Base-by-base conservation (phyloP, 2,888 invertebrate genomes). In the Stenodera caucasica region DNA sequence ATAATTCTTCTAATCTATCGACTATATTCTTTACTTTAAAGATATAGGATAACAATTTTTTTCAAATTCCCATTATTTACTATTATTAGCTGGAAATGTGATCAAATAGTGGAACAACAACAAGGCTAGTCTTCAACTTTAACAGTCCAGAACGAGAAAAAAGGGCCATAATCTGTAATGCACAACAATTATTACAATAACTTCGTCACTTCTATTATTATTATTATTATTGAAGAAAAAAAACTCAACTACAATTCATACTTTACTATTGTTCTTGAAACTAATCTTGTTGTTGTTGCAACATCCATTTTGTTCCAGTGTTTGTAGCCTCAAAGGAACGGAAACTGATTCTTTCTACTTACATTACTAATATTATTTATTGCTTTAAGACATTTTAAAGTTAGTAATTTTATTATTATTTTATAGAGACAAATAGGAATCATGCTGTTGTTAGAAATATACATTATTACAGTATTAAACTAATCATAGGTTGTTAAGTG, bases 201-300 rank as follows among this genome's bases (percentile, higher is more conserved):
- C 26, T 26, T 26, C 26, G 26, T n/a, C n/a, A 26, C 26, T 26
- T 26, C 26, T 26, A 5, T 26, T 26, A 5, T 26, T 26, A 5
- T 5, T 26, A 26, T 26, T 5, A 6, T 5, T 5, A 26, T 26
- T 26, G n/a, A n/a, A n/a, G n/a, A n/a, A n/a, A n/a, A n/a, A n/a
- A n/a, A n/a, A n/a, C n/a, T n/a, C n/a, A n/a, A n/a, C 26, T 26
- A 45, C 18, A 45, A 45, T 21, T 45, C 45, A 21, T 26, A 26
- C 26, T 45, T 45, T 8, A 45, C 45, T 21, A 45, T 45, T 45
- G 21, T 45, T 40, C 21, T 40, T 45, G 45, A 18, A 40, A 18
- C 40, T 37, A 37, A 40, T 45, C 21, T 21, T 21, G 15, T 45
- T 45, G 18, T 40, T 45, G 18, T 45, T 45, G 45, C 45, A 45